Base-by-base conservation (phyloP, 2,113 vertebrate species). In the Haplochromis burtoni region DNA sequence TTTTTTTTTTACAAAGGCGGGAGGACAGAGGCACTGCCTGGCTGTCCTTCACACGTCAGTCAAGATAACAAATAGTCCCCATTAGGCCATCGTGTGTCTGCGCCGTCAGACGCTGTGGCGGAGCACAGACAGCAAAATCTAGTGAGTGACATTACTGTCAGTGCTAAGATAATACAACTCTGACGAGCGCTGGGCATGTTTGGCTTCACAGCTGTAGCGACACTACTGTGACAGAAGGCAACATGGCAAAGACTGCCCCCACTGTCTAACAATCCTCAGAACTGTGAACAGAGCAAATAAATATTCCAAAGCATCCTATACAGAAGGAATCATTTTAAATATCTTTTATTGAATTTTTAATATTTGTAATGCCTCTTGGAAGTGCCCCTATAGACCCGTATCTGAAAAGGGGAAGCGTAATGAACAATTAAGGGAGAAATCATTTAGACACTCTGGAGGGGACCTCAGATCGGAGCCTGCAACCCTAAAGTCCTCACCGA, bases 31-130 rank as follows among this genome's bases (percentile, higher is more conserved):
- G 49, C 35, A 16, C 29, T 13, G 57, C 49, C n/a, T 63, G 55
- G 51, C 76, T 79, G 87, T 87, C 87, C 85, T 88, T 91, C 88
- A 92, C n/a, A 84, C 82, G 83, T 86, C 91, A 73, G 53, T 91
- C 82, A 89, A 13, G 73, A 63, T 47, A 51, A 86, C 82, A 84
- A 4, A 63, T 6, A 66, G 49, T 35, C 13, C 14, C 87, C 66
- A 79, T 88, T 88, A 87, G 57, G 68, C 45, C 87, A 54, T 83
- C 68, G 31, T 29, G 83, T 82, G 80, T 87, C 81, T 19, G 82
- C 80, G 21, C 17, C 12, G 12, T 85, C 78, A 80, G 61, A 71
- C 33, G 42, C 38, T 63, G 42, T 10, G 45, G 17, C 2, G 7
- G 73, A 31, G 73, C 81, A 24, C 80, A 79, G 82, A 89, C 86